Evolutionary conservation across 1,140 invertebrate genomes (phyloP), one percentile per base, ranked within the genome.

Genomic region (Achatina immaculata): DNA sequence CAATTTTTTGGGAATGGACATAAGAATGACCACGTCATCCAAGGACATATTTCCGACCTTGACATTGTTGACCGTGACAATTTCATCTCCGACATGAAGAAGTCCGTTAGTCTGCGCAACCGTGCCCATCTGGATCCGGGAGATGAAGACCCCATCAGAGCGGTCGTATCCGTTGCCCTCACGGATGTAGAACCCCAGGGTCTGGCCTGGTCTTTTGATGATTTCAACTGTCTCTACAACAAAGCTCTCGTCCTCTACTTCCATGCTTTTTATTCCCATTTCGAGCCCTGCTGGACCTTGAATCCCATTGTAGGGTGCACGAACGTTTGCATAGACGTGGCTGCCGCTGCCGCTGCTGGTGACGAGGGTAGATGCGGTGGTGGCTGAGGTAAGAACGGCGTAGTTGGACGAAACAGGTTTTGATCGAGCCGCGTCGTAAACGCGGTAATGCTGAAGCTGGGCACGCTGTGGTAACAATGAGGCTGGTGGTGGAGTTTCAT

Each of bases 1-100:
- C 85, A 99, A 93, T 85, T 98, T 94, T 86, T 97, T 94, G 0
- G 98, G 98, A 92, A 99, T 99, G 85, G 97, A 99, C 96, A 99
- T 99, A 86, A 99, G 96, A 86, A 99, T 98, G 75, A 99, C 98
- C 58, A 99, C 98, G 91, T 99, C 98, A 91, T 99, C 98, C 83
- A 99, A 92, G 84, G 96, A 97, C 97, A 99, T 99, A 86, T 96
- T 95, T 78, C 96, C 95, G 83, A 99, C 98, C 89, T 99, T 97
- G 71, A 99, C 98, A 87, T 98, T 93, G 92, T 99, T 99, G 48
- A 99, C 97, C 7, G 97, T 97, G 83, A 99, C 92, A 88, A 99
- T 99, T 93, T 99, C 98, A 92, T 99, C 98, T n/a, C 98, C 98
- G 9, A 99, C 97, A 92, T 96, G 95, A 72, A 99, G 92, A 90